Evolutionary conservation across 2,888 invertebrate species (phyloP).

Genomic region (Gastracanthus pulcherrimus): DNA sequence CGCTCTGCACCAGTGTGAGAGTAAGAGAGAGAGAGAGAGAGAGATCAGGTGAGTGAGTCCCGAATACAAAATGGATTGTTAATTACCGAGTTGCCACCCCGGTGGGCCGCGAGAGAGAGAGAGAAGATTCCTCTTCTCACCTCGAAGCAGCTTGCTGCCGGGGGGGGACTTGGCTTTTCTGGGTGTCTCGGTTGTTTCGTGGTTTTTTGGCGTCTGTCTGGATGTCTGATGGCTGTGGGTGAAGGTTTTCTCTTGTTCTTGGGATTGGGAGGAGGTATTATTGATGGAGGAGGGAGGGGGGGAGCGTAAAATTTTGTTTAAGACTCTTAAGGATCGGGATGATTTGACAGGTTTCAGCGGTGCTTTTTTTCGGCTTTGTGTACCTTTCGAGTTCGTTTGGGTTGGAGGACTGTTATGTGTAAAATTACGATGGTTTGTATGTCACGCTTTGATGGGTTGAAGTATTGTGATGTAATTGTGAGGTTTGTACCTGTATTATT

Average conservation of each 20-base stretch:
- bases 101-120: slow-evolving; percentile 34
- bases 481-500: no score
- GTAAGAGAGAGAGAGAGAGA: slow-evolving; percentile 14
- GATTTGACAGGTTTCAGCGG: slow-evolving; percentile 28
- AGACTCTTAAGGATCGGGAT: neutral
- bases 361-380: neutral
- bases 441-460: no score
- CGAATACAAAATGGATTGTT: slow-evolving; percentile 77
- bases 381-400: neutral
- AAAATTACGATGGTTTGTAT: no score
- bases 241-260: no score
- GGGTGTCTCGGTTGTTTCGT: neutral
- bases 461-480: no score
- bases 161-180: neutral
- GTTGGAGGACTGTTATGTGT: no score
- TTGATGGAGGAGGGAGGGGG: neutral
- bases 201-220: neutral
- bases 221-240: neutral
- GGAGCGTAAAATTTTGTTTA: slow-evolving; percentile 9
- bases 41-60: slow-evolving; percentile 68
- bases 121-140: slow-evolving; percentile 49
- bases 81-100: slow-evolving; percentile 68
- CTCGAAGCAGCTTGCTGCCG: slow-evolving; percentile 14
- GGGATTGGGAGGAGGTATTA: neutral
- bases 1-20: slow-evolving; percentile 61